phyloP scores from a whole-genome alignment of 2,797 vertebrate species.

The Epinephelus awoara region DNA sequence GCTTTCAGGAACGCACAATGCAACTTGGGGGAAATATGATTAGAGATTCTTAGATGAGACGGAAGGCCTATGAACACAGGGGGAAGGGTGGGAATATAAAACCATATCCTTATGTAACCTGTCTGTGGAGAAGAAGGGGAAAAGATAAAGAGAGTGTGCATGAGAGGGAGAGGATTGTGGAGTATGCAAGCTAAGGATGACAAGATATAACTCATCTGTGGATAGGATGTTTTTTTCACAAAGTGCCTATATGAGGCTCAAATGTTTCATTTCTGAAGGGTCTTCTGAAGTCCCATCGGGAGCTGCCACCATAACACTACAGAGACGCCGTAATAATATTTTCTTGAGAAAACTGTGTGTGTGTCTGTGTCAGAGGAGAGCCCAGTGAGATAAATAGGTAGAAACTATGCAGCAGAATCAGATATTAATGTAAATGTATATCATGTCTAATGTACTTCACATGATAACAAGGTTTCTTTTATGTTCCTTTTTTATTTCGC shows the following conservation, averaged over 20 bases:
- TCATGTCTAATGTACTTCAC: neutral
- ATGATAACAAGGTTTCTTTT: neutral
- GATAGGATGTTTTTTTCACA: conserved; percentile 10
- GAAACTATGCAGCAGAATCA: neutral
- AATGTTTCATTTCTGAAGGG: conserved; percentile 51
- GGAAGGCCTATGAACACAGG: conserved; percentile 39
- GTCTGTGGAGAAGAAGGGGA: conserved; percentile 57
- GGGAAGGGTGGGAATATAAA: conserved; percentile 57
- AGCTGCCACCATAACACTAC: conserved; percentile 31
- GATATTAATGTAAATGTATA: neutral
- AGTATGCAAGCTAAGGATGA: conserved; percentile 57
- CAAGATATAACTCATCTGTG: conserved; percentile 59
- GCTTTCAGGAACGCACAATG: conserved; percentile 67
- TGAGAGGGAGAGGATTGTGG: conserved; percentile 37
- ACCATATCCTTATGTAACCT: conserved; percentile 62
- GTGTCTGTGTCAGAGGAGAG: neutral
- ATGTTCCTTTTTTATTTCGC: neutral
- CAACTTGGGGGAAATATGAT: conserved; percentile 71
- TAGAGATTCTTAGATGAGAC: conserved; percentile 67
- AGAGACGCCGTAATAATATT: conserved; percentile 26
- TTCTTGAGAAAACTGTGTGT: neutral
- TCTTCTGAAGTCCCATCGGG: conserved; percentile 46
- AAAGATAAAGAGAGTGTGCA: conserved; percentile 40
- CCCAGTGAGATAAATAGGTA: neutral
- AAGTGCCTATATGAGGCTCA: conserved; percentile 47